These are phyloP conservation scores for Automeris io DNA, from an alignment of 2,888 invertebrate genomes.

Conservation along the genomic window DNA sequence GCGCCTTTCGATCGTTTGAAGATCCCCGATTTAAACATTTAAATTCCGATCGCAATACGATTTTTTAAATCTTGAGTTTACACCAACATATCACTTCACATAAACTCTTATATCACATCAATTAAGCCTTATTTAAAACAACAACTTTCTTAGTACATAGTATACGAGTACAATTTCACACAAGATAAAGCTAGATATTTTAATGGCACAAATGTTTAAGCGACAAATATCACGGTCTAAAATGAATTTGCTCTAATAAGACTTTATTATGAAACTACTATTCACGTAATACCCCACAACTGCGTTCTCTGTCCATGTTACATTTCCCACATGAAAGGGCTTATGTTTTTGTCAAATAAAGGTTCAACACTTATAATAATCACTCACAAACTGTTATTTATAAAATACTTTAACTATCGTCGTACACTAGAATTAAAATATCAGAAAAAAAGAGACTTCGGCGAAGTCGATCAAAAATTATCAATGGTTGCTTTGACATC, in stretches of 20 bases:
- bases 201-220: slow-evolving; percentile 53
- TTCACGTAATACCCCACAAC: slow-evolving; percentile 31
- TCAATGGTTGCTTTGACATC: slow-evolving; percentile 65
- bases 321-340: slow-evolving; percentile 41
- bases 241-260: slow-evolving; percentile 25
- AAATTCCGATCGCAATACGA: slow-evolving; percentile 34
- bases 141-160: slow-evolving; percentile 57
- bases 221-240: slow-evolving; percentile 15
- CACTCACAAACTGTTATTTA: slow-evolving; percentile 15
- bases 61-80: slow-evolving; percentile 53
- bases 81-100: slow-evolving; percentile 56
- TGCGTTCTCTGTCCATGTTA: slow-evolving; percentile 39
- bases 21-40: slow-evolving; percentile 68
- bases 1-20: slow-evolving; percentile 61
- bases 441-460: slow-evolving; percentile 57
- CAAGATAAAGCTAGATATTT: slow-evolving; percentile 46
- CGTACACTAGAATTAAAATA: slow-evolving; percentile 68
- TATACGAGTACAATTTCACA: slow-evolving; percentile 51
- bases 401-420: slow-evolving; percentile 50
- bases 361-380: slow-evolving; percentile 9
- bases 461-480: slow-evolving; percentile 59
- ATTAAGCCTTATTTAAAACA: slow-evolving; percentile 33
- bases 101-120: slow-evolving; percentile 26
- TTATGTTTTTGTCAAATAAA: slow-evolving; percentile 17
- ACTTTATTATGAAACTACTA: slow-evolving; percentile 28